Conservation (phyloP, 2,113 vertebrate species). For the Anthoscopus minutus region DNA sequence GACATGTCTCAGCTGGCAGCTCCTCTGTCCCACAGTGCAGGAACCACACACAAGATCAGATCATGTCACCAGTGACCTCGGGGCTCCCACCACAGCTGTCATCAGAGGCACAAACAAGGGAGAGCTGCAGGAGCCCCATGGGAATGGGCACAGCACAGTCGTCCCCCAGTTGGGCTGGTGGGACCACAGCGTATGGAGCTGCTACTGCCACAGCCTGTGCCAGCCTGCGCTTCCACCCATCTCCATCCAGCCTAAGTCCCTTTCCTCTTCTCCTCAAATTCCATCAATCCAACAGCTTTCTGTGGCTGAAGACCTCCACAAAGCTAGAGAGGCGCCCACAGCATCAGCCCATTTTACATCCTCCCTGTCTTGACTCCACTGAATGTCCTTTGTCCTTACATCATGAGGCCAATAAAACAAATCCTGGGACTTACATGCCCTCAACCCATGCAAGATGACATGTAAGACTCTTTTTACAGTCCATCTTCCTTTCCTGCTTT, state of each 20-base stretch:
- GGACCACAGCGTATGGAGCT: rapidly evolving
- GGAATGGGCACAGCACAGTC: rapidly evolving
- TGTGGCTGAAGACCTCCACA: background rate
- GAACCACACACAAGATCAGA: background rate
- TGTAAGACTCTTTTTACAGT: no score
- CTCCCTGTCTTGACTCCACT: rapidly evolving
- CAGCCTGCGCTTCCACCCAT: background rate
- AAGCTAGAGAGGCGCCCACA: background rate
- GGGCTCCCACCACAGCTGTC: background rate
- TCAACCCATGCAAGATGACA: no score
- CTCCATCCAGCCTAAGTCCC: background rate
- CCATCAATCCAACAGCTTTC: background rate
- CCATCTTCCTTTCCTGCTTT: background rate
- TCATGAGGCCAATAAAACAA: rapidly evolving
- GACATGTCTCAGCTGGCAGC: rapidly evolving
- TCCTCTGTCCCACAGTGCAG: rapidly evolving
- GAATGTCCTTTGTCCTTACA: background rate
- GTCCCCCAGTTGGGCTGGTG: rapidly evolving
- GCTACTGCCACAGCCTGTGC: rapidly evolving
- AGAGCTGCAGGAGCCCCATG: background rate
- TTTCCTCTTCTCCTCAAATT: background rate
- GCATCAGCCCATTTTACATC: background rate
- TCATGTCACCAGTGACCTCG: background rate
- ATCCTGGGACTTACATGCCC: background rate
- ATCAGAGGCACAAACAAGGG: background rate